Base-by-base conservation (phyloP, 2,888 invertebrate genomes). In the Blastobasis adustella region DNA sequence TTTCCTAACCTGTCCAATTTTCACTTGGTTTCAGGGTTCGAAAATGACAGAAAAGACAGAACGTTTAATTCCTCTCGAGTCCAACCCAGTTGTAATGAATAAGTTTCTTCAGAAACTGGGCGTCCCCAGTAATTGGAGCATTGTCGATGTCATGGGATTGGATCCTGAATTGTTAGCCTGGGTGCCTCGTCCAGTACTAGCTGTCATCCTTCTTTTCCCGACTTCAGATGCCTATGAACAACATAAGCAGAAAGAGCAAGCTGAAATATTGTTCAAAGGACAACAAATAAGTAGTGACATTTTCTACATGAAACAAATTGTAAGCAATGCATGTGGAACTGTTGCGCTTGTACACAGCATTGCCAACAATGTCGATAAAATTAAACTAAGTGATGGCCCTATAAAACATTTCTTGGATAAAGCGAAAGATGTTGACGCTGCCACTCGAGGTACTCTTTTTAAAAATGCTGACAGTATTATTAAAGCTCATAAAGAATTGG, bases 241-340 rank as follows among this genome's bases (percentile, higher is more conserved):
- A 58, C 91, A 92, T 73, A 92, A 93, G 58, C 83, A 90, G 58
- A 90, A 92, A 60, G 91, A 95, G 78, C 92, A 93, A 69, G 90
- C 86, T 44, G 90, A 91, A 54, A 83, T 94, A 49, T 84, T 90
- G 59, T 89, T 90, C 50, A 91, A 90, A 59, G 92, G 92, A 0
- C 93, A 93, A 73, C 86, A 89, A 53, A 73, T 92, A 44, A 90
- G 92, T 0, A 88, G 90, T 6, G 90, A 93, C 64, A 81, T 98
- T 47, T 98, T 95, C 77, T 97, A 94, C 75, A 92, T 98, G 91
- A 95, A 96, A 67, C 98, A 98, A 79, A 93, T 93, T 52, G 93
- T 98, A 49, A 93, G 94, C 54, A 99, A 99, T 86, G 98, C 99
- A 39, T 99, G 99, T 85, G 99, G 99, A 40, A 98, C 98, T 5